Evolutionary conservation across 2,113 vertebrate species (phyloP), one percentile per base, ranked within the genome.

Genomic region (Alces alces): DNA sequence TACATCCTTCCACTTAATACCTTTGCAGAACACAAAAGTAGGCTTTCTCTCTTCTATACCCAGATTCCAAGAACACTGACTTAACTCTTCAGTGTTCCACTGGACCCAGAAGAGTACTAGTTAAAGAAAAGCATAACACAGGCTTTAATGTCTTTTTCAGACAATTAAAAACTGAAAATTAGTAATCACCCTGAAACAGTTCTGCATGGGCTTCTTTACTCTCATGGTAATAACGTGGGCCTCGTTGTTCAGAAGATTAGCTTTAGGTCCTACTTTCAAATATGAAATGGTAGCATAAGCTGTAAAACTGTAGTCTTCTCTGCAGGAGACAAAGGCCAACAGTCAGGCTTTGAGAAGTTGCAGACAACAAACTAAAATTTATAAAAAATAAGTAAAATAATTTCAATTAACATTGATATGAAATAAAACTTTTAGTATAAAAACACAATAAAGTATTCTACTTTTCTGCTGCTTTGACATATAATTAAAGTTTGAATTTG

Each of bases 261-360:
- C 99, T 98, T 99, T 99, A 0, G 99, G 99, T 78, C 99, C 99
- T 89, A 98, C 97, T 97, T 99, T 99, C 98, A 99, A 73, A 97
- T 99, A 99, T 28, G 99, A 99, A 98, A 99, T 99, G 17, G 99
- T 99, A 43, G 99, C 99, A 66, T 99, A 99, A 0, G 99, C 99
- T 0, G 99, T 99, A 98, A 99, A 99, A 98, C 99, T 99, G 99
- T 99, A 99, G 95, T 99, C 99, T 98, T 99, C 99, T 96, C 99
- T 99, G 98, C 14, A 95, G 10, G 58, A 96, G 90, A 97, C 25
- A 98, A 96, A 93, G 79, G 21, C 33, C 80, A 90, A 89, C 33
- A 84, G 47, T 95, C 86, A 98, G 54, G 45, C 91, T 94, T 73
- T 39, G 28, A 92, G 23, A 39, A 61, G 14, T n/a, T n/a, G 83